Evolutionary conservation across 2,888 invertebrate genomes (phyloP), one percentile per base, ranked within the genome.

Genomic region (Dioctria rufipes): DNA sequence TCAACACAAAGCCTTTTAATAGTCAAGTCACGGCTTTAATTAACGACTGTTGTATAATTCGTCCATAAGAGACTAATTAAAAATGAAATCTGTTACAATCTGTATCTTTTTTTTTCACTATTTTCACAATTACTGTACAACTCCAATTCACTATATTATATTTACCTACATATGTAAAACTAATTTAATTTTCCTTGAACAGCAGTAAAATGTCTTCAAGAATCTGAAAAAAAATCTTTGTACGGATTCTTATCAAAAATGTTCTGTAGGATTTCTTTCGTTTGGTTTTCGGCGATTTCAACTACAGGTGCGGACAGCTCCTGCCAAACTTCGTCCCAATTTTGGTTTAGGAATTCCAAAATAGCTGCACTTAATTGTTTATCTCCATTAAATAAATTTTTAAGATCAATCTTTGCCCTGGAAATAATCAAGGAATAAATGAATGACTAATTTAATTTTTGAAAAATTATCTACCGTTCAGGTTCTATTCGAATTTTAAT

Each of bases 301-400:
- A 80, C 49, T 25, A 81, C 60, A 3, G 80, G 60, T 40, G 77
- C 80, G 11, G 78, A 67, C 13, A 81, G n/a, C 54, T 81, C 81
- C n/a, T 51, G 25, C 81, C 81, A 89, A 58, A 91, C 87, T 2
- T 88, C 88, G 40, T 82, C 46, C 90, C 90, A 90, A 84, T 90
- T 90, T 43, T 90, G 89, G 83, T 90, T 89, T 43, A 89, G 81
- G 83, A 88, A 87, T 6, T 73, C 78, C 81, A 90, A 90, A 87
- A 90, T 88, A 46, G 86, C 89, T 4, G 89, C 88, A 61, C 89
- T 88, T 2, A 90, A 84, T 11, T 86, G 86, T 83, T 88, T 87
- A 71, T 90, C 87, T 0, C 90, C 90, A 81, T 90, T 88, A 81
- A 90, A 90, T 3, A 91, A 85, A 81, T 88, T 88, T 6, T 85